A percentile compares a stretch with the other conserved stretches of the same genome.
phyloP scores from a whole-genome alignment of 2,888 invertebrate species.

The Nemoura dubitans region DNA sequence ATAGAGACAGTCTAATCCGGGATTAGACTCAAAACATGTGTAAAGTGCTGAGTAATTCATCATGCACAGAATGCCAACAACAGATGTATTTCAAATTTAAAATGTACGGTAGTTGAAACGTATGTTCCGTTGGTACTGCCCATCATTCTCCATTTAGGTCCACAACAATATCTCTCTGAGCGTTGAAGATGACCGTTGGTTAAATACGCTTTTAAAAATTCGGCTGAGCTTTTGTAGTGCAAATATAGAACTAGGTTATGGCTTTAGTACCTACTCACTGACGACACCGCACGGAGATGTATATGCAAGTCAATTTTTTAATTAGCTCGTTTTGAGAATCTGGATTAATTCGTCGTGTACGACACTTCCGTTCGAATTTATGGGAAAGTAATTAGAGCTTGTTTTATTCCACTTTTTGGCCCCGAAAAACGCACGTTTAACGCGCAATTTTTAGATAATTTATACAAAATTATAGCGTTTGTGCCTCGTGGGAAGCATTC shows the following conservation, averaged over 20 bases:
- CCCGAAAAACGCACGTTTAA: too few relatives aligned
- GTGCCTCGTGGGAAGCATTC: too few relatives aligned
- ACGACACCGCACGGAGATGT: not conserved
- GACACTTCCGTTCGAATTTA: not conserved
- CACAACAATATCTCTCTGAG: not conserved
- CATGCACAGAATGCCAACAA: not conserved
- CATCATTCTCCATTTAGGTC: not conserved
- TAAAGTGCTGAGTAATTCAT: slow-evolving; percentile 5
- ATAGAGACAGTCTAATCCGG: not conserved
- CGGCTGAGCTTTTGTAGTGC: not conserved
- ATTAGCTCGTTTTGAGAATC: not conserved
- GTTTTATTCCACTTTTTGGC: not conserved
- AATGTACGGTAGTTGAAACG: not conserved
- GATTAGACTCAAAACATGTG: not conserved
- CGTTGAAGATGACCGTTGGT: not conserved
- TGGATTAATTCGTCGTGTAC: not conserved
- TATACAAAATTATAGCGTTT: too few relatives aligned
- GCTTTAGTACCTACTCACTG: not conserved
- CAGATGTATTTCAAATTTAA: not conserved
- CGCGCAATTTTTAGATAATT: too few relatives aligned
- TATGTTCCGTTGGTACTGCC: not conserved
- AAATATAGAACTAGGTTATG: not conserved
- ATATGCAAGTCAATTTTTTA: not conserved
- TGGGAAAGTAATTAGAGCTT: not conserved
- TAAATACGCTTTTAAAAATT: not conserved